A percentile compares a stretch with the other conserved stretches of the same genome.
phyloP scores from a whole-genome alignment of 2,888 invertebrate genomes.

The Ecliptopera silaceata region DNA sequence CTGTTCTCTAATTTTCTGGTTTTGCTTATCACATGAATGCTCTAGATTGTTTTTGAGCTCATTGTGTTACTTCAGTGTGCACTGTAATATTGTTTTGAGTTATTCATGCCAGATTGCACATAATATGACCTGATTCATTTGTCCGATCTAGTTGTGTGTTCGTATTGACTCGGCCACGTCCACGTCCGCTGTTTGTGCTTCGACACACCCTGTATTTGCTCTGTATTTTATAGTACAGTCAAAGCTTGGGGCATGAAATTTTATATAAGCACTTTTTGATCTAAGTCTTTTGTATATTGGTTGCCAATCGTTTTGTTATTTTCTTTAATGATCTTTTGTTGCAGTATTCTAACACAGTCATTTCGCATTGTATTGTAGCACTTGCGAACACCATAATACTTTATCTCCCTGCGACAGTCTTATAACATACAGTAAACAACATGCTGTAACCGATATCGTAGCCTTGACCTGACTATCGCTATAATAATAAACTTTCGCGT shows the following conservation, averaged over 20 bases:
- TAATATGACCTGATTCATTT: conserved; percentile 25
- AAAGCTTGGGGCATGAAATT: neutral
- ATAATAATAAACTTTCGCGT: conserved; percentile 10
- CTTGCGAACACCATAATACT: conserved; percentile 8
- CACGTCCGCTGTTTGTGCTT: conserved; percentile 17
- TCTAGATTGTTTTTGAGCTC: no score
- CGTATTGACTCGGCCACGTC: conserved; percentile 10
- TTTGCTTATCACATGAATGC: no score
- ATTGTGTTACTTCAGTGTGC: conserved; percentile 1
- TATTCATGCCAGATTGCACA: conserved; percentile 16
- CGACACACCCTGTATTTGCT: conserved; percentile 21
- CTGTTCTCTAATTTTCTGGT: no score
- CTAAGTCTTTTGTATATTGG: no score
- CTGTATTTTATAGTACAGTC: conserved; percentile 10
- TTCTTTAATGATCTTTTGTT: no score
- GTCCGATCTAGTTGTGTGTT: conserved; percentile 11
- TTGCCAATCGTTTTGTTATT: no score
- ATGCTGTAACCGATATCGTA: neutral
- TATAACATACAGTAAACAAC: conserved; percentile 10
- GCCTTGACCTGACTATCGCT: conserved; percentile 1
- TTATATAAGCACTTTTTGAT: no score
- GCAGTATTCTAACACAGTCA: neutral
- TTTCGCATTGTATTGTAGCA: conserved; percentile 1
- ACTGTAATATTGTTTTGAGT: conserved; percentile 9
- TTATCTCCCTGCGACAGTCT: conserved; percentile 8